These are phyloP conservation scores for Phataginus tricuspis DNA, from an alignment of 2,797 vertebrate species.

Conservation along the genomic window DNA sequence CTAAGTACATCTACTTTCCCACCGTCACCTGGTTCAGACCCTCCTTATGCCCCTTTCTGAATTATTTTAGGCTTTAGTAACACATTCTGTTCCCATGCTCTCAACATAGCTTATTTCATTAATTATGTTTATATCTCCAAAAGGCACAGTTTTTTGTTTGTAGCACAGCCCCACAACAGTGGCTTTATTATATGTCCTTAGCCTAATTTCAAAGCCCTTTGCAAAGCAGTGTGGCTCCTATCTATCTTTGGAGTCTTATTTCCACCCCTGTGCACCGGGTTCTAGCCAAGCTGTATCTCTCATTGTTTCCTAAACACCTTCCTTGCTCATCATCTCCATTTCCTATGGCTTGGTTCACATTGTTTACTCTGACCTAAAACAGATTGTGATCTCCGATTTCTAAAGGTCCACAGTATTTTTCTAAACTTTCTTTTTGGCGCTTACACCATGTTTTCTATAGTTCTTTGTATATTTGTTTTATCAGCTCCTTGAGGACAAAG, in stretches of 20 bases:
- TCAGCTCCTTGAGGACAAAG: conserved; percentile 1
- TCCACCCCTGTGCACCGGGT: background rate
- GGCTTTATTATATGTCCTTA: background rate
- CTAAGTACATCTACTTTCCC: background rate
- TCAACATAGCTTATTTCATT: background rate
- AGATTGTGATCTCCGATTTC: background rate
- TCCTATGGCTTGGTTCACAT: background rate
- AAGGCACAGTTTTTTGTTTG: background rate
- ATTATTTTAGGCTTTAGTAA: background rate
- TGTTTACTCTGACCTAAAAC: background rate
- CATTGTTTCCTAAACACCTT: background rate
- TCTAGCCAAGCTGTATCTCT: background rate
- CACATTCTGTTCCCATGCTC: background rate
- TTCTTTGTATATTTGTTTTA: background rate
- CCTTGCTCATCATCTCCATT: background rate
- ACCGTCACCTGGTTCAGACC: background rate
- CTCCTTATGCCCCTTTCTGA: background rate
- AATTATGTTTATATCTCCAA: background rate
- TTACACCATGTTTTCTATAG: background rate
- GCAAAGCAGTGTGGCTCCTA: background rate
- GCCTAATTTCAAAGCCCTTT: background rate
- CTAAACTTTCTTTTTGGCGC: background rate
- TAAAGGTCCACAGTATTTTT: background rate
- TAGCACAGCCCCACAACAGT: background rate
- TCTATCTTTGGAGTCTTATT: background rate